phyloP scores from a whole-genome alignment of 1,140 invertebrate species.

The Penaeus indicus region DNA sequence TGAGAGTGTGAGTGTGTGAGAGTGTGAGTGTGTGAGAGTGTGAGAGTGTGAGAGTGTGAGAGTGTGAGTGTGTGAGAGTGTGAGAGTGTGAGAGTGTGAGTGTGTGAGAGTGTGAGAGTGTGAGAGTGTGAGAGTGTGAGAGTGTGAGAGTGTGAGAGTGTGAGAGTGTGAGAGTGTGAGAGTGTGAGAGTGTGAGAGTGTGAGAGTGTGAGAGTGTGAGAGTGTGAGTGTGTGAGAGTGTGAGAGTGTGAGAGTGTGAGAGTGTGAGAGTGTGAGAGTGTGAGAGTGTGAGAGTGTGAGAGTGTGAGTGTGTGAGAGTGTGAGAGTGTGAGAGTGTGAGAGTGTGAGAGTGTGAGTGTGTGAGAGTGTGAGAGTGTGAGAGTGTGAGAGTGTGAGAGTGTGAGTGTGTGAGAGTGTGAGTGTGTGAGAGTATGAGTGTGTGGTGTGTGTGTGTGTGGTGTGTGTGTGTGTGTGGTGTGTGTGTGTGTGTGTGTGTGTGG shows the following conservation, averaged over 20 bases:
- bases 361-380: too few species aligned
- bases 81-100: background rate
- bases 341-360: background rate
- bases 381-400: too few species aligned
- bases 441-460: too few species aligned
- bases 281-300: background rate
- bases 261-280: too few species aligned
- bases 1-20: background rate
- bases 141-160: too few species aligned
- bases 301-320: background rate
- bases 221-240: background rate
- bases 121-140: background rate
- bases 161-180: too few species aligned
- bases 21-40: background rate
- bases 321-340: background rate
- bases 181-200: background rate
- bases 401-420: background rate
- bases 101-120: background rate
- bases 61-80: too few species aligned
- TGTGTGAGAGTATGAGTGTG: background rate
- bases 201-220: background rate
- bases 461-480: too few species aligned
- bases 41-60: too few species aligned
- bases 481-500: too few species aligned
- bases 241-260: too few species aligned